Conservation (phyloP, 2,888 invertebrate species). For the Callinectes sapidus region DNA sequence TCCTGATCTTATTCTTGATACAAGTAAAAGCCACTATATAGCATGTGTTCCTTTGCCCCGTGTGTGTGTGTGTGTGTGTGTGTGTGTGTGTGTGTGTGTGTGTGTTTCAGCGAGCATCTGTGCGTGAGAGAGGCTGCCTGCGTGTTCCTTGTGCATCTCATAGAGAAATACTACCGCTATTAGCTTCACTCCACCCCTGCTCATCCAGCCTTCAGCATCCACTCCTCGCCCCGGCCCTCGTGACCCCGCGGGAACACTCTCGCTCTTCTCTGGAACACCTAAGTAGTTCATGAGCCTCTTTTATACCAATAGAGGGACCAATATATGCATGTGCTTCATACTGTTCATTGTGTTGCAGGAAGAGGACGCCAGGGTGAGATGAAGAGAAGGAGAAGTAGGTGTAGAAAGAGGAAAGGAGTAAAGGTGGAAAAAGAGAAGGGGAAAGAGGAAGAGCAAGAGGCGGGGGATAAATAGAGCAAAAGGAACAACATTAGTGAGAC, state of each 20-base stretch:
- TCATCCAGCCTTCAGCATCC: not conserved
- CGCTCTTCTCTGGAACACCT: constrained; percentile 2
- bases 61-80: constrained; percentile 1
- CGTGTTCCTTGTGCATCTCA: constrained; percentile 10
- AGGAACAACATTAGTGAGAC: not conserved
- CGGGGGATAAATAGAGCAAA: not conserved
- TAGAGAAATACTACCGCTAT: not conserved
- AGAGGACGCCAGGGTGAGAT: constrained; percentile 16
- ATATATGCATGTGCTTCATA: constrained; percentile 12
- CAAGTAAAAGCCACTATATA: not conserved
- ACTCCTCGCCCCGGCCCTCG: not conserved
- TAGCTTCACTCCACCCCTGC: constrained; percentile 12
- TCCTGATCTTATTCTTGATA: not conserved
- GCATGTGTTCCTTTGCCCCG: not conserved
- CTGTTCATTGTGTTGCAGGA: not conserved
- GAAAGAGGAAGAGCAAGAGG: not conserved
- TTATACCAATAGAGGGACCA: constrained; percentile 12
- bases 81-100: not conserved
- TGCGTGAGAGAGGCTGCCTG: not conserved
- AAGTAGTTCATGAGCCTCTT: not conserved
- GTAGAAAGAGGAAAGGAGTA: not conserved
- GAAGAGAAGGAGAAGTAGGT: not conserved
- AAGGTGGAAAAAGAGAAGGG: not conserved
- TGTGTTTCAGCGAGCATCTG: not conserved
- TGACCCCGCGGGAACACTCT: not conserved